phyloP scores from a whole-genome alignment of 2,113 vertebrate genomes.

The Nesogale talazaci region DNA sequence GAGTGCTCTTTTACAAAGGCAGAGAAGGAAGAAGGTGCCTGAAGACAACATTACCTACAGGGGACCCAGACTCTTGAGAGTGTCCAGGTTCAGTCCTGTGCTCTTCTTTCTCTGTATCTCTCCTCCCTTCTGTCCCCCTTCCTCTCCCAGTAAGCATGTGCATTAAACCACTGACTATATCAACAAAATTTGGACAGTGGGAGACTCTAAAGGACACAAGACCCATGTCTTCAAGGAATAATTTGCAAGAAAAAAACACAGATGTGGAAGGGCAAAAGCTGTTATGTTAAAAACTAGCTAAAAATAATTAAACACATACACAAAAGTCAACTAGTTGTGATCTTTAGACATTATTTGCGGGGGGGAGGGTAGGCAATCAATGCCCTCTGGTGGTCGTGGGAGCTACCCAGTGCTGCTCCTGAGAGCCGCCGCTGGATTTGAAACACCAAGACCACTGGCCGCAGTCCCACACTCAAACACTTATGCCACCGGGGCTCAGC shows the following conservation, averaged over 20 bases:
- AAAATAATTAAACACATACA: not conserved
- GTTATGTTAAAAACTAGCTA: slow-evolving; percentile 3
- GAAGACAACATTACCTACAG: not conserved
- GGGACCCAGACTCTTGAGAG: not conserved
- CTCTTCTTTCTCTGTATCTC: not conserved
- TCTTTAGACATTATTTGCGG: not conserved
- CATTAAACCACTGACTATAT: not conserved
- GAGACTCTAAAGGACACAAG: slow-evolving; percentile 21
- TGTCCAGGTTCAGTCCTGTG: not conserved
- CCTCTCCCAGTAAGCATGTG: slow-evolving; percentile 5
- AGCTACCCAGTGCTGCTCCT: too few species aligned
- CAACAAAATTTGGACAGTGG: not conserved
- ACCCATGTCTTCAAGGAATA: slow-evolving; percentile 6
- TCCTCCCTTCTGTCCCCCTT: not conserved
- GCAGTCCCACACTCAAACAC: too few species aligned
- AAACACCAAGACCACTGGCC: too few species aligned
- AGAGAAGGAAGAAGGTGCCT: not conserved
- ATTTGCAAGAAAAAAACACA: slow-evolving; percentile 32
- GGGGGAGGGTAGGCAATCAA: too few species aligned
- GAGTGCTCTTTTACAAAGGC: not conserved
- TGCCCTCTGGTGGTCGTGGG: too few species aligned
- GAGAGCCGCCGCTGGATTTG: too few species aligned
- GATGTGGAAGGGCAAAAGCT: not conserved
- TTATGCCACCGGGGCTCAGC: too few species aligned
- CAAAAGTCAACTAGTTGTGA: not conserved